These are phyloP conservation scores for Trypoxylus dichotomus DNA, from an alignment of 1,140 invertebrate species.

Conservation along the genomic window DNA sequence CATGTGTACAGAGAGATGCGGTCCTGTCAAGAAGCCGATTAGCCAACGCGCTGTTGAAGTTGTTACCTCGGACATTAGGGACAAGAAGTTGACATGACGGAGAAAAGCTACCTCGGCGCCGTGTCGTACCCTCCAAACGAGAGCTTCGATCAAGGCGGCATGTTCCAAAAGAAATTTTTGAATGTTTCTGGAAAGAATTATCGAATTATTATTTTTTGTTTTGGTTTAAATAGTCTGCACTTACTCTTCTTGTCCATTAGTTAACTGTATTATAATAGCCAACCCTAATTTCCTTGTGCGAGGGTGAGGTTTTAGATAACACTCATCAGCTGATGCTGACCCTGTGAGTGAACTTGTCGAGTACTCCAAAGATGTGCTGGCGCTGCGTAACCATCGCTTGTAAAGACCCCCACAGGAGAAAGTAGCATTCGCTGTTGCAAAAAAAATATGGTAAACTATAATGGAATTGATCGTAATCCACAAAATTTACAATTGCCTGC, in stretches of 20 bases:
- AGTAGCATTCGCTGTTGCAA: slow-evolving; percentile 24
- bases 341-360: slow-evolving; percentile 36
- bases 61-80: slow-evolving; percentile 62
- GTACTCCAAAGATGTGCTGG: slow-evolving; percentile 42
- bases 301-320: slow-evolving; percentile 36
- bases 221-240: slow-evolving; percentile 42
- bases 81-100: slow-evolving; percentile 58
- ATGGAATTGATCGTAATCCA: background rate
- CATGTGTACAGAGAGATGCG: slow-evolving; percentile 64
- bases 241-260: slow-evolving; percentile 56
- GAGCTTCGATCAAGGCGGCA: slow-evolving; percentile 75
- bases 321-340: slow-evolving; percentile 37
- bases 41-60: slow-evolving; percentile 58
- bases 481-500: background rate
- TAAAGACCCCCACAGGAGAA: slow-evolving; percentile 45
- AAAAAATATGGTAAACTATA: slow-evolving; percentile 23
- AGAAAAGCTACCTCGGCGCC: slow-evolving; percentile 63
- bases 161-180: slow-evolving; percentile 77
- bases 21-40: slow-evolving; percentile 68
- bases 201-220: too few species aligned
- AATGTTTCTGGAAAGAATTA: slow-evolving; percentile 59
- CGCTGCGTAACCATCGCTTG: slow-evolving; percentile 42
- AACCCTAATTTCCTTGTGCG: slow-evolving; percentile 60
- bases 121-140: slow-evolving; percentile 72
- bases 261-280: slow-evolving; percentile 58